Percentiles rank a stretch among this genome's conserved stretches.
These are phyloP conservation scores for Acanthurus tractus DNA, from an alignment of 2,797 vertebrate genomes.

Conservation along the genomic window DNA sequence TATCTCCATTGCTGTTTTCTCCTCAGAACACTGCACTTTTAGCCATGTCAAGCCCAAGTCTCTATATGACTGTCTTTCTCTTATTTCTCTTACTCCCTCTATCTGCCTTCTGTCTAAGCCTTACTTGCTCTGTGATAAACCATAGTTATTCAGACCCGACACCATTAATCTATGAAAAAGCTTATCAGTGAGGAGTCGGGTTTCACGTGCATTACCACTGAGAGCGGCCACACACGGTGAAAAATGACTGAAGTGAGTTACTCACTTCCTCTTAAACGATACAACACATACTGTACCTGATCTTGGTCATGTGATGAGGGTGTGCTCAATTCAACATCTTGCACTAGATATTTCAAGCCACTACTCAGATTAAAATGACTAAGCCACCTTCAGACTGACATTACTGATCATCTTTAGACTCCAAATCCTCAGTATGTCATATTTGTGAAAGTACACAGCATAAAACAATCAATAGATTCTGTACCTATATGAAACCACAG, in stretches of 20 bases:
- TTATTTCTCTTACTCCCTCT: slow-evolving; percentile 37
- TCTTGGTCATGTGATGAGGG: background rate
- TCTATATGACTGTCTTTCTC: slow-evolving; percentile 32
- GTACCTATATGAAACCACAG: slow-evolving; percentile 21
- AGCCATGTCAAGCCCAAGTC: background rate
- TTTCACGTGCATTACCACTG: slow-evolving; percentile 56
- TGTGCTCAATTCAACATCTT: background rate
- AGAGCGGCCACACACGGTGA: slow-evolving; percentile 52
- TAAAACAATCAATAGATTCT: slow-evolving; percentile 18
- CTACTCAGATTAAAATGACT: background rate
- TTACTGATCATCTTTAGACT: background rate
- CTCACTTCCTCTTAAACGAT: background rate
- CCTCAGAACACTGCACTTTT: slow-evolving; percentile 5
- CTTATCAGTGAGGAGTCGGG: slow-evolving; percentile 44
- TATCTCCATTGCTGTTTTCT: background rate
- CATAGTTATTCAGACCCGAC: slow-evolving; percentile 33
- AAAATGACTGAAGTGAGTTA: slow-evolving; percentile 20
- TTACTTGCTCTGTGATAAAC: slow-evolving; percentile 43
- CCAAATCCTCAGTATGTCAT: background rate
- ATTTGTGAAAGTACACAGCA: slow-evolving; percentile 14
- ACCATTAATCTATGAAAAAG: slow-evolving; percentile 53
- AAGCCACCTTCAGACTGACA: background rate
- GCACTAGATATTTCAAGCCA: background rate
- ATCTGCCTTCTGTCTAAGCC: slow-evolving; percentile 20
- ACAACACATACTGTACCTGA: background rate